These are phyloP conservation scores for Pogonocichla stellata DNA, from an alignment of 2,113 vertebrate species.

Conservation along the genomic window DNA sequence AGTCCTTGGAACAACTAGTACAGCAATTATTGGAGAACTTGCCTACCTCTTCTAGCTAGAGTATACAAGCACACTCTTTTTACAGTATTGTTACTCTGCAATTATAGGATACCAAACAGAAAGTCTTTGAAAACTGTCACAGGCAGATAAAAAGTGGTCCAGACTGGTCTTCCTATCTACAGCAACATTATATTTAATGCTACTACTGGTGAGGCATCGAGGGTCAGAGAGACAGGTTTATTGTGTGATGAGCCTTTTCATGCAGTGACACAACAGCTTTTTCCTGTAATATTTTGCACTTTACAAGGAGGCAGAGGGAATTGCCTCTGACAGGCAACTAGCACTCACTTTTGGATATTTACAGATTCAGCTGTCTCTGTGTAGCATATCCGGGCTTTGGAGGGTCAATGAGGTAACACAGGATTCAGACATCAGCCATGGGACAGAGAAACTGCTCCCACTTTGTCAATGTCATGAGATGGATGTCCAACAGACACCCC, in stretches of 20 bases:
- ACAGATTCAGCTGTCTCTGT: neutral
- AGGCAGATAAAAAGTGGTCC: neutral
- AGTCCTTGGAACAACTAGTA: neutral
- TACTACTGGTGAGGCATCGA: neutral
- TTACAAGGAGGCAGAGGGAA: neutral
- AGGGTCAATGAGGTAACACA: accelerated
- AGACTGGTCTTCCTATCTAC: neutral
- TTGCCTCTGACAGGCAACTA: neutral
- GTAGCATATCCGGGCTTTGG: neutral
- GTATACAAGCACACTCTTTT: neutral
- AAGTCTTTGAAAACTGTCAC: neutral
- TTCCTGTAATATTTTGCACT: neutral
- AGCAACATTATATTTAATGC: neutral
- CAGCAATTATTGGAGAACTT: neutral
- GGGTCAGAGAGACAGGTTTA: neutral
- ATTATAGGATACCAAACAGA: neutral
- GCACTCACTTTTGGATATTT: neutral
- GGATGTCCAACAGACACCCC: neutral
- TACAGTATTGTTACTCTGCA: neutral
- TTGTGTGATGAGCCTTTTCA: neutral
- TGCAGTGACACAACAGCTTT: neutral
- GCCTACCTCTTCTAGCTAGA: neutral
- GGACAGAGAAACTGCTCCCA: neutral
- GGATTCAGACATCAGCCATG: neutral
- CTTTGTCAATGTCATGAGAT: neutral